Conservation (phyloP, 2,888 invertebrate genomes). For the Dryobota labecula region DNA sequence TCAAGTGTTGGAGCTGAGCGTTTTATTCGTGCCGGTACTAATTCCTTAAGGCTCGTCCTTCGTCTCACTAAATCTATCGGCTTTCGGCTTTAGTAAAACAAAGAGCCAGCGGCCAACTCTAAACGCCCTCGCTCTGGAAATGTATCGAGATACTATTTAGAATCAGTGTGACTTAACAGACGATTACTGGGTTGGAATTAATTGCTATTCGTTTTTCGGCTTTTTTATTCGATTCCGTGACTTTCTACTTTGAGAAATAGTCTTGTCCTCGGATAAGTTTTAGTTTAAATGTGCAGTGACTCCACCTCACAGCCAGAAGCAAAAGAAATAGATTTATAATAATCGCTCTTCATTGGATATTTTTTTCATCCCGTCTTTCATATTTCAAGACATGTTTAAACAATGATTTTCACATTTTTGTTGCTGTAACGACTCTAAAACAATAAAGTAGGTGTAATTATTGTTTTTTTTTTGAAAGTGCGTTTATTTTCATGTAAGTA, state of each 20-base stretch:
- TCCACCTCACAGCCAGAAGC: background rate
- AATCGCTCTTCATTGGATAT: background rate
- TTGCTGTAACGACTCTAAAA: background rate
- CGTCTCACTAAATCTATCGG: constrained; percentile 67
- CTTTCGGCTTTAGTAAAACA: constrained; percentile 68
- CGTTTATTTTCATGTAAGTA: background rate
- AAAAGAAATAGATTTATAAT: background rate
- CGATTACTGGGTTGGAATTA: constrained; percentile 50
- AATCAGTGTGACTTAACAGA: constrained; percentile 53
- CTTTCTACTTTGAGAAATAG: constrained; percentile 21
- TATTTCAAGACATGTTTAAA: background rate
- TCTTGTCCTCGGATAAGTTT: constrained; percentile 1
- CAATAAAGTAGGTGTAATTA: background rate
- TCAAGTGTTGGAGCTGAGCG: constrained; percentile 44
- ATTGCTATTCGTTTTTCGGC: constrained; percentile 36
- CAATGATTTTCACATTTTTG: background rate
- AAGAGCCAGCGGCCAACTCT: constrained; percentile 63
- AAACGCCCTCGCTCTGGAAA: constrained; percentile 51
- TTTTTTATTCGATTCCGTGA: constrained; percentile 28
- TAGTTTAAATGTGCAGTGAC: background rate
- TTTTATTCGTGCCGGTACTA: constrained; percentile 70
- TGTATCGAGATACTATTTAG: constrained; percentile 44
- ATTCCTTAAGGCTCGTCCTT: constrained; percentile 64
- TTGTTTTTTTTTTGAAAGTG: background rate
- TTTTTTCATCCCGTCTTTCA: background rate